These are phyloP conservation scores for Agrochola macilenta DNA, from an alignment of 2,888 invertebrate genomes.

Conservation along the genomic window DNA sequence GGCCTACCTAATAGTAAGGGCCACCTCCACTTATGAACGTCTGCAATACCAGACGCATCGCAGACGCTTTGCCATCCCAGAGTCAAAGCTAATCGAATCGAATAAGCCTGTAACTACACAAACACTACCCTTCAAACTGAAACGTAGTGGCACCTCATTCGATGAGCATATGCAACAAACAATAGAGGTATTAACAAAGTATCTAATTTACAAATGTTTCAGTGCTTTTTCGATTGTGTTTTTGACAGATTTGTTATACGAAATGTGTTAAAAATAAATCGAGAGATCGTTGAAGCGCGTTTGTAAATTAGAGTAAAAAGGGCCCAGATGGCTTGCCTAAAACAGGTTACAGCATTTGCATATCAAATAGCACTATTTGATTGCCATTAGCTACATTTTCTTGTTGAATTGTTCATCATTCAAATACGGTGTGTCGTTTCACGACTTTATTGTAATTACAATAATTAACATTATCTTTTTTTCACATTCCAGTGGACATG, in stretches of 20 bases:
- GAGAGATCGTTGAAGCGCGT: no score
- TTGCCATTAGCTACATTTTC: background rate
- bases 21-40: background rate
- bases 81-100: background rate
- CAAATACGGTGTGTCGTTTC: background rate
- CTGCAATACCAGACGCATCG: background rate
- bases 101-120: no score
- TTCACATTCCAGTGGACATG: conserved; percentile 79
- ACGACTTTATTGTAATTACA: background rate
- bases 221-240: no score
- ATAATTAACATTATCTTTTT: background rate
- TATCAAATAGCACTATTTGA: background rate
- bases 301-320: no score
- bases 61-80: background rate
- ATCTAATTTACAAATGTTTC: no score
- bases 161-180: background rate
- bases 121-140: no score
- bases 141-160: background rate
- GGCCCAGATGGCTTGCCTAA: background rate
- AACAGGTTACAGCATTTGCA: background rate
- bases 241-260: no score
- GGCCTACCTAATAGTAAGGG: background rate
- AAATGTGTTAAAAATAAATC: no score
- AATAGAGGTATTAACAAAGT: background rate
- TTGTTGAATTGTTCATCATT: background rate